Evolutionary conservation across 1,140 invertebrate species (phyloP).

Genomic region (Zaprionus ghesquierei): DNA sequence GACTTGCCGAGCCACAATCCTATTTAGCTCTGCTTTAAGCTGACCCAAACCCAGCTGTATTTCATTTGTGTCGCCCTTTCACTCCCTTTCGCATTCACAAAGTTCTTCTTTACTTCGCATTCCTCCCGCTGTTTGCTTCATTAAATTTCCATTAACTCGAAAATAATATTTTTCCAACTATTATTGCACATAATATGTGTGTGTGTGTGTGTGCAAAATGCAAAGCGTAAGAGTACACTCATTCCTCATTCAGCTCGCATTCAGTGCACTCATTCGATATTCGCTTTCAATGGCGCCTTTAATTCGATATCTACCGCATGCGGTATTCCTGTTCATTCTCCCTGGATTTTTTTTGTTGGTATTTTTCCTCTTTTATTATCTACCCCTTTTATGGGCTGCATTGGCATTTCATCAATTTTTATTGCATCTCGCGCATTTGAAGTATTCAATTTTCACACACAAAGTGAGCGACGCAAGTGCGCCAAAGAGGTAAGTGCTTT

Average conservation of each 20-base stretch:
- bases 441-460: conserved; percentile 38
- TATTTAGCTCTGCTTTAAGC: neutral
- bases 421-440: conserved; percentile 14
- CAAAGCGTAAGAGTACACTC: neutral
- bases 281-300: neutral
- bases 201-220: neutral
- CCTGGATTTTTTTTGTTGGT: too few relatives aligned
- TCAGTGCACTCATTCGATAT: neutral
- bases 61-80: too few relatives aligned
- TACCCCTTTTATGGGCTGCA: neutral
- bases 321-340: neutral
- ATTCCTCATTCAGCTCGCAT: neutral
- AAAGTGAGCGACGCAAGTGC: neutral
- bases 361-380: neutral
- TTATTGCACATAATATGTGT: neutral
- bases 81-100: too few relatives aligned
- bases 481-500: neutral
- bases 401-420: conserved; percentile 36
- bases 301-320: neutral
- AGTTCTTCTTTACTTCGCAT: neutral
- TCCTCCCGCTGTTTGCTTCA: neutral
- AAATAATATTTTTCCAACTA: neutral
- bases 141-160: neutral
- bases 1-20: neutral
- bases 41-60: neutral